A percentile compares a stretch with the other conserved stretches of the same genome.
These are phyloP conservation scores for Hephaestus fuliginosus DNA, from an alignment of 2,797 vertebrate species.

Conservation along the genomic window DNA sequence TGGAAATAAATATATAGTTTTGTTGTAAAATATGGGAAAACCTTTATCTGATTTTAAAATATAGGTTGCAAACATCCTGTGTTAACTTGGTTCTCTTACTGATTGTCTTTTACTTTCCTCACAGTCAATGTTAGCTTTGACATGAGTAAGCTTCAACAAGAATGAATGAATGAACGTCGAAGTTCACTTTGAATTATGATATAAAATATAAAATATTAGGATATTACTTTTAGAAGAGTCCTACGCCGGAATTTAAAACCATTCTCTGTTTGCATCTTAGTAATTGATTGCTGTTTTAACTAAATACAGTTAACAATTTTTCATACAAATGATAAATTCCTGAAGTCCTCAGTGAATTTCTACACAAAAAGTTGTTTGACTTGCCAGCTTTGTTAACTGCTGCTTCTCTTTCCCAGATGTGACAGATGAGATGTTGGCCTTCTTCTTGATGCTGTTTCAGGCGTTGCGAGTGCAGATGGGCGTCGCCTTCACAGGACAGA, in stretches of 20 bases:
- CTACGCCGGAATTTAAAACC: neutral
- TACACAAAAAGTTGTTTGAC: neutral
- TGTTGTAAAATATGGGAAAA: too few relatives aligned
- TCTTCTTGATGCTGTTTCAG: slow-evolving; percentile 98
- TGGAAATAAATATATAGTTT: too few relatives aligned
- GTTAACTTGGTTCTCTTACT: neutral
- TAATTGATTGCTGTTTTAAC: neutral
- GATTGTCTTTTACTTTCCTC: neutral
- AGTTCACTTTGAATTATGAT: neutral
- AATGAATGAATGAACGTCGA: neutral
- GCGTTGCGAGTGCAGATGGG: slow-evolving; percentile 98
- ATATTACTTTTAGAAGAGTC: neutral
- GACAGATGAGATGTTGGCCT: slow-evolving; percentile 97
- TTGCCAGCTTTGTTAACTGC: neutral
- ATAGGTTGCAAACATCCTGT: neutral
- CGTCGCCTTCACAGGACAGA: slow-evolving; percentile 96
- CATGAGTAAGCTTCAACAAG: too few relatives aligned
- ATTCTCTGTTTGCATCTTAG: neutral
- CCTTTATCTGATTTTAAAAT: too few relatives aligned
- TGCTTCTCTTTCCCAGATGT: slow-evolving; percentile 86
- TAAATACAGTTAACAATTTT: neutral
- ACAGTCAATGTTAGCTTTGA: too few relatives aligned
- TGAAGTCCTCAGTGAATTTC: neutral
- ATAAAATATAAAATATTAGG: neutral
- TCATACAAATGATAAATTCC: neutral